Evolutionary conservation across 2,113 vertebrate species (phyloP).

Genomic region (Cheilinus undulatus): DNA sequence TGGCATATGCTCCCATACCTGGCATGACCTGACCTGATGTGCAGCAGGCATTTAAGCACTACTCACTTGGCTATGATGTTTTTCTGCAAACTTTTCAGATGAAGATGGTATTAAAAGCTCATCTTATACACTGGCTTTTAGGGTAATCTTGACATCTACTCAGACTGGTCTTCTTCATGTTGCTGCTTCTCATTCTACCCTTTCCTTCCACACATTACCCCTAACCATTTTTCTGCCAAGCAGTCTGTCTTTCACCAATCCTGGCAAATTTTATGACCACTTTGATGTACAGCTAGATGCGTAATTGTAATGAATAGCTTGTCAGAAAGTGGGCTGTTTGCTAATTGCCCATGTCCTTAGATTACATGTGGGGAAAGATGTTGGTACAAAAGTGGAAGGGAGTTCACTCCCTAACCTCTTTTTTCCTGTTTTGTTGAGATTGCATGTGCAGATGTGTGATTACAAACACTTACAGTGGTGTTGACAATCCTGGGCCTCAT

Average conservation of each 20-base stretch:
- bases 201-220: not conserved
- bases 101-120: too few species aligned
- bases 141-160: too few species aligned
- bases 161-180: too few species aligned
- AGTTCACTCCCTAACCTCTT: constrained; percentile 2
- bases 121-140: too few species aligned
- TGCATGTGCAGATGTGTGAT: not conserved
- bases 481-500: not conserved
- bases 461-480: constrained; percentile 8
- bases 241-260: constrained; percentile 6
- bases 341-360: constrained; percentile 53
- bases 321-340: constrained; percentile 43
- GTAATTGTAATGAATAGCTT: constrained; percentile 64
- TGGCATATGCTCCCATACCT: too few species aligned
- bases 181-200: not conserved
- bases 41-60: too few species aligned
- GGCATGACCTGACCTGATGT: too few species aligned
- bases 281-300: constrained; percentile 32
- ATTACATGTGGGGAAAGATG: constrained; percentile 24
- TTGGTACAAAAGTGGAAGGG: constrained; percentile 9
- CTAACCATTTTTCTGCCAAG: constrained; percentile 1
- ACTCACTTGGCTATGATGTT: too few species aligned
- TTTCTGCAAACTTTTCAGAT: too few species aligned
- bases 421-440: not conserved
- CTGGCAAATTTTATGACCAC: not conserved